phyloP scores from a whole-genome alignment of 1,140 invertebrate genomes.

The Doryteuthis pealeii region DNA sequence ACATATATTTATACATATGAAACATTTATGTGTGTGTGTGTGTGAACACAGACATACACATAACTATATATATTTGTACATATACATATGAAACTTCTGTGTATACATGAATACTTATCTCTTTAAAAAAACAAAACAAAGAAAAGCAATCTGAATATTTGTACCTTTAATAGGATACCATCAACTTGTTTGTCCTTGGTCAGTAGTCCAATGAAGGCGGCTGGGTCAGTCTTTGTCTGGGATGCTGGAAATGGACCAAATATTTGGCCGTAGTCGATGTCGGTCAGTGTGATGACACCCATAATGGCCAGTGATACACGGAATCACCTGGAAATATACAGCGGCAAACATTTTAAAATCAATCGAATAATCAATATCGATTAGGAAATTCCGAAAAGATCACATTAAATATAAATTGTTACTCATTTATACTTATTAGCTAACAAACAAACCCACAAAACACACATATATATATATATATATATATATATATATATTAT shows the following conservation, averaged over 20 bases:
- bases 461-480: not conserved
- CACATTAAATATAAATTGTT: not conserved
- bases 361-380: not conserved
- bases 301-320: conserved; percentile 20
- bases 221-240: conserved; percentile 45
- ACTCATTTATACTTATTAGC: not conserved
- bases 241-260: conserved; percentile 54
- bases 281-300: conserved; percentile 48
- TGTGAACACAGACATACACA: too few relatives aligned
- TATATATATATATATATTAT: too few relatives aligned
- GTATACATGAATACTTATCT: too few relatives aligned
- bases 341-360: too few relatives aligned
- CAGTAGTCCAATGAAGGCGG: conserved; percentile 50
- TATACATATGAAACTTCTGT: too few relatives aligned
- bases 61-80: too few relatives aligned
- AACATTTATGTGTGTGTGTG: too few relatives aligned
- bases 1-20: too few relatives aligned
- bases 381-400: not conserved
- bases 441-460: not conserved
- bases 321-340: not conserved
- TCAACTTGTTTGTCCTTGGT: conserved; percentile 47
- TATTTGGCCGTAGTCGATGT: conserved; percentile 51
- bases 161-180: conserved; percentile 43
- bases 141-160: too few relatives aligned
- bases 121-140: too few relatives aligned